phyloP scores from a whole-genome alignment of 2,888 invertebrate species.

The Drosophila robusta region DNA sequence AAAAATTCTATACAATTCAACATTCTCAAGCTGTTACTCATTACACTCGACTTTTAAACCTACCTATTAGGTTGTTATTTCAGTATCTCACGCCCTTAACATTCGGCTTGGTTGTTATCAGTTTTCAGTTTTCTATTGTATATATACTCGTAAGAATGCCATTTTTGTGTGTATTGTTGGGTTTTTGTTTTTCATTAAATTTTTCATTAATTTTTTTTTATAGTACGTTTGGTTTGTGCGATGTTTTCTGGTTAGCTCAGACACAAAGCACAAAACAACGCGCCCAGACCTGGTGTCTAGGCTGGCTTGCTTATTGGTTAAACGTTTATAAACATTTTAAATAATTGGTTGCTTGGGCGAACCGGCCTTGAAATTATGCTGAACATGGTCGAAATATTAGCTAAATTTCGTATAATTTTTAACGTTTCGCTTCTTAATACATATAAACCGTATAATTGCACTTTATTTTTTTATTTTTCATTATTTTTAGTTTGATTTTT shows the following conservation, averaged over 20 bases:
- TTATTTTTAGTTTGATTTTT: constrained; percentile 58
- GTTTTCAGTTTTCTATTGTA: constrained; percentile 34
- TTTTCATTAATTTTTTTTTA: background rate
- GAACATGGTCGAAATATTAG: constrained; percentile 64
- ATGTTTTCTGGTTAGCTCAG: constrained; percentile 27
- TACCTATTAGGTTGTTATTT: constrained; percentile 62
- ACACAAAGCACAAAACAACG: constrained; percentile 35
- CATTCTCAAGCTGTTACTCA: constrained; percentile 78
- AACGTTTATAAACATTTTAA: constrained; percentile 38
- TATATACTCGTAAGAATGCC: constrained; percentile 20
- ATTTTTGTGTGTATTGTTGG: constrained; percentile 33
- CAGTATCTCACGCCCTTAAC: constrained; percentile 43
- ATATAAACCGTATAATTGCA: constrained; percentile 78
- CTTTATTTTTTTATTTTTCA: constrained; percentile 66
- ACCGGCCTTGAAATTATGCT: constrained; percentile 67
- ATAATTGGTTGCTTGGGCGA: constrained; percentile 44
- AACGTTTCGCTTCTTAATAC: constrained; percentile 68
- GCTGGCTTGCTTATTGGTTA: constrained; percentile 39
- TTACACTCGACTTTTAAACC: constrained; percentile 67
- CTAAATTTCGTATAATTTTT: constrained; percentile 58
- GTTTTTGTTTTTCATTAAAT: constrained; percentile 21
- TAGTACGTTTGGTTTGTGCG: constrained; percentile 10
- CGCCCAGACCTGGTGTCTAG: constrained; percentile 23
- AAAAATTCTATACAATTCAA: constrained; percentile 79
- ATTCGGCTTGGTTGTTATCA: constrained; percentile 31